Conservation (phyloP, 2,888 invertebrate species). For the Aphodius granarius region DNA sequence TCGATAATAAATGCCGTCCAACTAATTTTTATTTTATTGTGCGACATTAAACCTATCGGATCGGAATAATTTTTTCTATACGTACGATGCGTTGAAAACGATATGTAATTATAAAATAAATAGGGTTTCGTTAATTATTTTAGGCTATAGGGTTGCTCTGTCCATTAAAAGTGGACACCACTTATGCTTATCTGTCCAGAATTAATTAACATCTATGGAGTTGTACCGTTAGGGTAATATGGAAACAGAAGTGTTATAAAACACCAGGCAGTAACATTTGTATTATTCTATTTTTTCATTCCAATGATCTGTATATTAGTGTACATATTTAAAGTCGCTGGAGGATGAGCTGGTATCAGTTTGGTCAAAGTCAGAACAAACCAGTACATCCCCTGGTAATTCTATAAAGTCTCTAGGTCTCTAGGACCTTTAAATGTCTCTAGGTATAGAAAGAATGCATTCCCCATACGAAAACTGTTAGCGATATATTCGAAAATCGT, state of each 20-base stretch:
- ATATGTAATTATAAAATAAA: neutral
- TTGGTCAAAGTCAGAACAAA: too few species aligned
- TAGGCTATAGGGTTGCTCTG: neutral
- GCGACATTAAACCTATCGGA: neutral
- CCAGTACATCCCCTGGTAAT: too few species aligned
- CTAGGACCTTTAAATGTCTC: too few species aligned
- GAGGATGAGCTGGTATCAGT: too few species aligned
- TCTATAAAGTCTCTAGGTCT: too few species aligned
- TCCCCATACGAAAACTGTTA: conserved; percentile 6
- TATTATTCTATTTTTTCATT: too few species aligned
- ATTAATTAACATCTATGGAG: neutral
- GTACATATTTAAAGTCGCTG: too few species aligned
- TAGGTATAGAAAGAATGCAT: too few species aligned
- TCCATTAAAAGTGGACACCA: neutral
- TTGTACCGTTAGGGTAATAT: neutral
- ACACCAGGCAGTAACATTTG: neutral
- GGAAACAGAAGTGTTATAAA: neutral
- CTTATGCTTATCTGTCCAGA: neutral
- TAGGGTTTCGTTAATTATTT: neutral
- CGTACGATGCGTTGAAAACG: neutral
- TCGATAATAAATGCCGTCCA: neutral
- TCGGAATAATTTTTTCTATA: neutral
- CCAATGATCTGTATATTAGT: too few species aligned
- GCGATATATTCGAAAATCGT: conserved; percentile 1
- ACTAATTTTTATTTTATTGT: neutral